phyloP scores from a whole-genome alignment of 2,797 vertebrate species.

The Sparidentex hasta region DNA sequence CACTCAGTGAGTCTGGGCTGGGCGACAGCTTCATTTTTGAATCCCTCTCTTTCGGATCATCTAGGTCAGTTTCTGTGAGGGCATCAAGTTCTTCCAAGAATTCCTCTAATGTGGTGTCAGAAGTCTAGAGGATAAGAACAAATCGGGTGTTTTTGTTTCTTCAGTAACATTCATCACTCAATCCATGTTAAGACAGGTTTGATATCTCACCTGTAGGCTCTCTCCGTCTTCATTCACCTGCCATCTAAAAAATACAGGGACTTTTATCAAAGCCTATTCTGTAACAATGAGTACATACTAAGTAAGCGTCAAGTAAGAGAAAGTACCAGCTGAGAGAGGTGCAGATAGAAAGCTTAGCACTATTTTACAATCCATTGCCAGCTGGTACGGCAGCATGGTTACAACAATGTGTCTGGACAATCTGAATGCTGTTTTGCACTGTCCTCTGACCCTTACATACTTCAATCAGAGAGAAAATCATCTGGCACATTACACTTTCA shows the following conservation, averaged over 20 bases:
- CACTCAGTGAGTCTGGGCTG: slow-evolving; percentile 40
- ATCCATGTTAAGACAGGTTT: background rate
- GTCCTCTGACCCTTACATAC: background rate
- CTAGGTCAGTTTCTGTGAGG: slow-evolving; percentile 73
- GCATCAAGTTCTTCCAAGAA: slow-evolving; percentile 86
- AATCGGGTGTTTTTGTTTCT: background rate
- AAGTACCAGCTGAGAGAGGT: no score
- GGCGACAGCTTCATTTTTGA: slow-evolving; percentile 51
- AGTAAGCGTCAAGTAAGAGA: no score
- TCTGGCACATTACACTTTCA: slow-evolving; percentile 7
- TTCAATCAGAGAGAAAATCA: slow-evolving; percentile 30
- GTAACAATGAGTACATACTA: slow-evolving; percentile 3
- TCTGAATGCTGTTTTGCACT: slow-evolving; percentile 3
- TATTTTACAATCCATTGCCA: slow-evolving; percentile 18
- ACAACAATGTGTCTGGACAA: slow-evolving; percentile 7
- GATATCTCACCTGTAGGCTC: slow-evolving; percentile 76
- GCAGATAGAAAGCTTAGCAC: background rate
- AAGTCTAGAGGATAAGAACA: slow-evolving; percentile 52
- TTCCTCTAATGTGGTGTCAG: slow-evolving; percentile 81
- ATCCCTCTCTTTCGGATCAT: slow-evolving; percentile 65
- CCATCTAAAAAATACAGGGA: slow-evolving; percentile 86
- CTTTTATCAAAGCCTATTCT: slow-evolving; percentile 10
- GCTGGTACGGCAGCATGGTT: slow-evolving; percentile 30
- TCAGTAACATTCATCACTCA: background rate
- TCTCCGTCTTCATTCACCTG: slow-evolving; percentile 88